Evolutionary conservation across 2,113 vertebrate genomes (phyloP), one percentile per base, ranked within the genome.

Genomic region (Labrus mixtus): DNA sequence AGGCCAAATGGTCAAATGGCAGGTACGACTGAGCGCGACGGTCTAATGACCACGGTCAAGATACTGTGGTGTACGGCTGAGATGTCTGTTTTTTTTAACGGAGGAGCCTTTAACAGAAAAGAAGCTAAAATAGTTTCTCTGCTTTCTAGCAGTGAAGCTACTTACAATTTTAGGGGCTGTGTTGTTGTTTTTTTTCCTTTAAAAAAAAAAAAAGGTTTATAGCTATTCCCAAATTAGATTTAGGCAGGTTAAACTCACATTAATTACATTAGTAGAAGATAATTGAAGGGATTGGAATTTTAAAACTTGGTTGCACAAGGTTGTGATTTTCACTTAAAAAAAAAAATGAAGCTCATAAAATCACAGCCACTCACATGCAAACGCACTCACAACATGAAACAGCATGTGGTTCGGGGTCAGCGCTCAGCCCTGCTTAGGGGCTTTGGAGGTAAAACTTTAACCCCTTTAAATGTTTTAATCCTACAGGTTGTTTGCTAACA

Each of bases 381-480:
- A 66, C 23, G 41, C 25, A 43, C 36, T 58, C 41, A 56, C 58
- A 60, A 43, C 57, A 68, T 74, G 13, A n/a, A 48, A 3, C 62
- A 57, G 37, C 61, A 62, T 85, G 76, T 82, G 63, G 41, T 76
- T 20, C 19, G 23, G 54, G 48, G 74, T 80, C 76, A 79, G 43
- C 19, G 13, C 60, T 82, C 22, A 78, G 68, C 54, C 53, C 55
- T 61, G 41, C 64, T 62, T n/a, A 56, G 37, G 51, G 48, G 72
- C 66, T 89, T 92, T 81, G 16, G 50, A 74, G 67, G 67, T 88
- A 82, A 79, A 79, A 79, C 68, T 74, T 83, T 67, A 76, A 76
- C 73, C 69, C 61, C 55, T 57, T 53, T 75, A 90, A 78, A 22
- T 61, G 63, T 84, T 64, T 83, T 89, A 88, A 90, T 90, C 84